These are phyloP conservation scores for Leucoraja erinaceus DNA, from an alignment of 2,113 vertebrate species.

Conservation along the genomic window DNA sequence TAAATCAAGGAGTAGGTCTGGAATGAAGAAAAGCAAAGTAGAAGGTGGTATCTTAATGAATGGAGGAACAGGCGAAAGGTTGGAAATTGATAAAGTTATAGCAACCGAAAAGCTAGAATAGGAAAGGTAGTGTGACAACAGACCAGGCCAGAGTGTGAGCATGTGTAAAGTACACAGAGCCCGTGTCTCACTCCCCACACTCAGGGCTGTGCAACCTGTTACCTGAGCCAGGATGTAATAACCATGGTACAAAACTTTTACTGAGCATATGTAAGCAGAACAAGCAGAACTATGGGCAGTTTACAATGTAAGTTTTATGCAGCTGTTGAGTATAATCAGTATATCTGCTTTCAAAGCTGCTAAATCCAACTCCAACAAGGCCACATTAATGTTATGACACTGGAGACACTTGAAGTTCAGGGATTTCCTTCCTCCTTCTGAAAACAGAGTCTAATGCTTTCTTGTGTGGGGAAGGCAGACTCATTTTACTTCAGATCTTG, in stretches of 20 bases:
- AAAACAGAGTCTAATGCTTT: not conserved
- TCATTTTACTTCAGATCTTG: not conserved
- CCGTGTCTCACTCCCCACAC: not conserved
- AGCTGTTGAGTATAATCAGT: not conserved
- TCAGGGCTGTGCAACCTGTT: not conserved
- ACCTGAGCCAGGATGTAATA: not conserved
- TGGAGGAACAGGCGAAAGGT: not conserved
- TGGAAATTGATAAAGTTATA: not conserved
- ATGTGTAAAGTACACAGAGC: not conserved
- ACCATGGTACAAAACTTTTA: not conserved
- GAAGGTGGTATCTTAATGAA: no score
- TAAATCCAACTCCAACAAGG: not conserved
- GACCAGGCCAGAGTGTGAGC: not conserved
- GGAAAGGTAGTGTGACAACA: not conserved
- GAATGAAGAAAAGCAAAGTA: no score
- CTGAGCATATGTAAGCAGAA: not conserved
- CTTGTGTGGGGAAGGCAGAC: not conserved
- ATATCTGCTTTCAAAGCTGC: not conserved
- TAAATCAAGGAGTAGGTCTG: no score
- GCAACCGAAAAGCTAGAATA: not conserved
- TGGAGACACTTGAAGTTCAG: not conserved
- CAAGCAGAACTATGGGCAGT: not conserved
- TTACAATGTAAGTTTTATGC: conserved; percentile 12
- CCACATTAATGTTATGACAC: not conserved
- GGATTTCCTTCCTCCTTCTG: not conserved